These are phyloP conservation scores for Botia kubotai DNA, from an alignment of 2,797 vertebrate species.

Conservation along the genomic window DNA sequence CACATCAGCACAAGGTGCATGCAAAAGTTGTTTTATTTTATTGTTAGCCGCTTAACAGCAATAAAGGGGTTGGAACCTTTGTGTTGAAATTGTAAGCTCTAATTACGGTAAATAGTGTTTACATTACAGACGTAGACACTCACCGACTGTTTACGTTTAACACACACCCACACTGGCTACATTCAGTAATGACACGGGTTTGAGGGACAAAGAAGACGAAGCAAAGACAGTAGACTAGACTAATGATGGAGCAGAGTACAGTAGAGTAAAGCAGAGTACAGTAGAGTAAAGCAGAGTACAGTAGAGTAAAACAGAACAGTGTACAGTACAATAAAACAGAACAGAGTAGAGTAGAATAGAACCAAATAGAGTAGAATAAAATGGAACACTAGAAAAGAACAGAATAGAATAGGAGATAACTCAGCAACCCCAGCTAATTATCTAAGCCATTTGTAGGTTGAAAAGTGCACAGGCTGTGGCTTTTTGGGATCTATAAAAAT, in stretches of 20 bases:
- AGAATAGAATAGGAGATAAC: too few species aligned
- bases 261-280: background rate
- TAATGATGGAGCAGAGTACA: background rate
- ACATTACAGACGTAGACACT: slow-evolving; percentile 5
- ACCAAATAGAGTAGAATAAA: background rate
- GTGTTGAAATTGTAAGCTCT: slow-evolving; percentile 29
- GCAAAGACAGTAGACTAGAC: background rate
- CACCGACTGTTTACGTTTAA: background rate
- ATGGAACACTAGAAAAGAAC: background rate
- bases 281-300: background rate
- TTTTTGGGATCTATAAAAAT: background rate
- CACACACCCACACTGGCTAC: background rate
- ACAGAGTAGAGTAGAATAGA: too few species aligned
- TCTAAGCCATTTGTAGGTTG: background rate
- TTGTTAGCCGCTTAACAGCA: slow-evolving; percentile 34
- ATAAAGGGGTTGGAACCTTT: slow-evolving; percentile 20
- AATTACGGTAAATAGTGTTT: slow-evolving; percentile 44
- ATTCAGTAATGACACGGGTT: slow-evolving; percentile 10
- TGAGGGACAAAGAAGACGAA: background rate
- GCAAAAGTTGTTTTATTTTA: slow-evolving; percentile 43
- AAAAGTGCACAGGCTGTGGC: background rate
- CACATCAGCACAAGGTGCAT: slow-evolving; percentile 46
- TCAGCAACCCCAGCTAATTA: background rate
- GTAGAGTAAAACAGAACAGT: background rate
- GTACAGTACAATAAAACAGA: background rate